Evolutionary conservation across 92 coral and sea anemone genomes (phyloP), one percentile per base, ranked within the genome.

Genomic region (Siderastrea siderea): DNA sequence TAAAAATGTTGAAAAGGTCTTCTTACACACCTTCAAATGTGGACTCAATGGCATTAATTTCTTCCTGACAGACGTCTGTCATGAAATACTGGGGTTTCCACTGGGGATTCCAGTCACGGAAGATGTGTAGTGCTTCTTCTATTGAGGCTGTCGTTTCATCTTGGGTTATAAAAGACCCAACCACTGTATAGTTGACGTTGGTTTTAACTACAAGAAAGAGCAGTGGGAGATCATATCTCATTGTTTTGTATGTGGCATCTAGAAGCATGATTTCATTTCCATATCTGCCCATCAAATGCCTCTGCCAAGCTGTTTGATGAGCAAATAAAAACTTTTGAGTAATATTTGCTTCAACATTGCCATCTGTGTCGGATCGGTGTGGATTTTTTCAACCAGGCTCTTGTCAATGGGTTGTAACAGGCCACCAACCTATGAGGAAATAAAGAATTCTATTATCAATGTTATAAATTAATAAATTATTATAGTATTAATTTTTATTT

Each of bases 161-260:
- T 81, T 92, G 93, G 46, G 61, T 26, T 9, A 92, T 70, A 71
- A 92, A 92, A 15, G 86, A 78, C 15, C 87, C 89, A 14, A 88
- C 95, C n/a, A 89, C 93, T 58, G 58, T 59, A 75, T 88, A 88
- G 17, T 75, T 87, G 1, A 92, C 93, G 64, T 85, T 88, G 43
- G 95, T 84, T 61, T 92, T 84, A 1, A 84, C 44, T 75, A 79
- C 4, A 92, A 81, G 69, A 92, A 84, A 47, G 85, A 92, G 10
- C 38, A 92, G 69, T 47, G 95, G 90, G 5, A 92, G 81, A 64
- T 81, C 79, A 73, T 81, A 92, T 89, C 82, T 75, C 83, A 90
- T 92, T 16, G 92, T 92, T 67, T 92, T 92, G 84, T 92, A 92
- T 1, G 88, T 92, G 19, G 95, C 94, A 58, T 92, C 95, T 13